Evolutionary conservation across 1,140 invertebrate species (phyloP), one percentile per base, ranked within the genome.

Genomic region (Drepana arcuata): DNA sequence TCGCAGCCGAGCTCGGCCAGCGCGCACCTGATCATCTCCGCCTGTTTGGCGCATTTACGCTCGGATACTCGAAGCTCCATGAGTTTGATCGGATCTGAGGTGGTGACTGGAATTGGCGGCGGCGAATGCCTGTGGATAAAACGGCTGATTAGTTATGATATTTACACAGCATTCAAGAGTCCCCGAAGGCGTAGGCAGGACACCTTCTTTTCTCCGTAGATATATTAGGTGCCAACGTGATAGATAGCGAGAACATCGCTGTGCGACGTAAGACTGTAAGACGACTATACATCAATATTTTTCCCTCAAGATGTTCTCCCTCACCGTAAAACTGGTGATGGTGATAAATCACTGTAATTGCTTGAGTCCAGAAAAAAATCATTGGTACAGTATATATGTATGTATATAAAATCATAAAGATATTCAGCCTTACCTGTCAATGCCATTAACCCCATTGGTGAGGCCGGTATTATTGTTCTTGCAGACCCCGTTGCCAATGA

Each of bases 1-100:
- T 94, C 92, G 52, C 93, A 94, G 16, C 94, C 94, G 2, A 95
- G 84, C 66, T 93, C 90, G 41, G 91, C 92, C 18, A 97, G 78
- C n/a, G 94, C 92, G 18, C 88, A 86, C 46, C 90, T 88, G 35
- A 96, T 94, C 46, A 95, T 86, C 49, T 95, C 92, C 2, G 90
- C 88, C 66, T 96, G 90, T 44, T 89, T 89, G 18, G 90, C 87
- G 58, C 93, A 88, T 67, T 93, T 94, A 33, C 92, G 88, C 70
- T 95, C 93, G 42, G 89, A 88, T 61, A 93, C 94, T 37, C 89
- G 88, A 27, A 95, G 64, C 55, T 83, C 79, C 16, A 78, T 26
- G 4, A 84, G 38, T 43, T 83, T 82, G 2, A 71, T 59, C 0
- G 75, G 74, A 25, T 81, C 77, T 2, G 70, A 61, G 1, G 64